A percentile compares a stretch with the other conserved stretches of the same genome.
Conservation (phyloP, 2,797 vertebrate species). For the Pempheris klunzingeri region DNA sequence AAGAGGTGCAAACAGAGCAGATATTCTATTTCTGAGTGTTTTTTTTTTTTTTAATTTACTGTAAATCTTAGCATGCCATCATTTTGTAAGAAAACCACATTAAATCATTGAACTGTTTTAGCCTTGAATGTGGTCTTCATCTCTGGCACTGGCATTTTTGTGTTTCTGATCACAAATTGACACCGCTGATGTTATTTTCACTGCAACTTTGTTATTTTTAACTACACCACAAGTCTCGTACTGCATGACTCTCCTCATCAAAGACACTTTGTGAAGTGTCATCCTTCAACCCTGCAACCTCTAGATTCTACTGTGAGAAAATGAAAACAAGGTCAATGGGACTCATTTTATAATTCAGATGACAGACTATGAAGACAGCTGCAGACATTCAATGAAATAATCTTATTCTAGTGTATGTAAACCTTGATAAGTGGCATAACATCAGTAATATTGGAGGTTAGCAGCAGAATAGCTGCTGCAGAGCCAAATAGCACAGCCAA, state of each 20-base stretch:
- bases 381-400: background rate
- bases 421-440: background rate
- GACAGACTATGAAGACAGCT: background rate
- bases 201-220: slow-evolving; percentile 47
- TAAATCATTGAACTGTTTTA: slow-evolving; percentile 5
- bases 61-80: background rate
- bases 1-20: background rate
- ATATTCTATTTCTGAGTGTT: background rate
- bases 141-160: slow-evolving; percentile 6
- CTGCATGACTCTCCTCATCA: slow-evolving; percentile 25
- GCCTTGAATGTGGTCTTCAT: slow-evolving; percentile 12
- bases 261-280: slow-evolving; percentile 12
- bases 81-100: slow-evolving; percentile 8
- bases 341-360: slow-evolving; percentile 9
- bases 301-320: slow-evolving; percentile 8
- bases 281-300: background rate
- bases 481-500: slow-evolving; percentile 9
- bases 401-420: background rate
- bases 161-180: slow-evolving; percentile 35
- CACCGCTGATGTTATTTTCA: slow-evolving; percentile 47
- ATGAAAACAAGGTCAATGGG: slow-evolving; percentile 27
- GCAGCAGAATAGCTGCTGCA: slow-evolving; percentile 5
- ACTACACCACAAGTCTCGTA: slow-evolving; percentile 3
- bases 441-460: background rate
- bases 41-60: slow-evolving; percentile 18